Evolutionary conservation across 2,888 invertebrate species (phyloP).

Genomic region (Drosophila pegasa): DNA sequence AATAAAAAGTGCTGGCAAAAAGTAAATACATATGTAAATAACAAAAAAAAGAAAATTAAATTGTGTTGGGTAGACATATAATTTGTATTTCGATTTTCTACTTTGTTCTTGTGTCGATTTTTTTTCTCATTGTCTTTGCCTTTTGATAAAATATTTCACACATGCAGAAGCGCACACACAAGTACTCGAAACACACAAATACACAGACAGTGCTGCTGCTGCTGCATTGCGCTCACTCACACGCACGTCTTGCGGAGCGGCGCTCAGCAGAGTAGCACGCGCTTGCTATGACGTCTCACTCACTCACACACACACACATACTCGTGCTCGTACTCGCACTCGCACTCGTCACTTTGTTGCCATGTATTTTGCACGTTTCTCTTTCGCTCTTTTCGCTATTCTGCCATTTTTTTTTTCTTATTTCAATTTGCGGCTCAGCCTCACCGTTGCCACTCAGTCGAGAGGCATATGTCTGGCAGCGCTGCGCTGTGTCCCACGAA

Average conservation of each 20-base stretch:
- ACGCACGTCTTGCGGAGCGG: conserved; percentile 49
- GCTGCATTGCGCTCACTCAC: conserved; percentile 63
- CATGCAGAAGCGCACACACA: conserved; percentile 36
- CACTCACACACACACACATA: conserved; percentile 33
- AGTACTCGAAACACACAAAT: conserved; percentile 25
- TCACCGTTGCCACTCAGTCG: conserved; percentile 62
- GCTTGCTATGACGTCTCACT: conserved; percentile 58
- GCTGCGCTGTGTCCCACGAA: conserved; percentile 43
- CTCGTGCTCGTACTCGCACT: not conserved
- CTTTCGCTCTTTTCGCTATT: conserved; percentile 50
- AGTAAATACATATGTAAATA: conserved; percentile 32
- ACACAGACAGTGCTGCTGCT: conserved; percentile 21
- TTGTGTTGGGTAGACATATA: conserved; percentile 74
- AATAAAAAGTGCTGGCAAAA: conserved; percentile 19
- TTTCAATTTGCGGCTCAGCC: conserved; percentile 34
- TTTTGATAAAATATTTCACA: conserved; percentile 74
- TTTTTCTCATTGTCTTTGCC: conserved; percentile 70
- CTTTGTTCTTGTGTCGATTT: conserved; percentile 48
- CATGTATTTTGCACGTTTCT: conserved; percentile 60
- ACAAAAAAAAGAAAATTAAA: conserved; percentile 10
- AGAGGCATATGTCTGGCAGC: conserved; percentile 44
- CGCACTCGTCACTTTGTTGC: conserved; percentile 35
- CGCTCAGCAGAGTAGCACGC: conserved; percentile 54
- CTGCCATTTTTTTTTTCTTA: conserved; percentile 30
- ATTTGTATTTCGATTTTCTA: conserved; percentile 74